These are phyloP conservation scores for Myodes glareolus DNA, from an alignment of 2,113 vertebrate species.

Conservation along the genomic window DNA sequence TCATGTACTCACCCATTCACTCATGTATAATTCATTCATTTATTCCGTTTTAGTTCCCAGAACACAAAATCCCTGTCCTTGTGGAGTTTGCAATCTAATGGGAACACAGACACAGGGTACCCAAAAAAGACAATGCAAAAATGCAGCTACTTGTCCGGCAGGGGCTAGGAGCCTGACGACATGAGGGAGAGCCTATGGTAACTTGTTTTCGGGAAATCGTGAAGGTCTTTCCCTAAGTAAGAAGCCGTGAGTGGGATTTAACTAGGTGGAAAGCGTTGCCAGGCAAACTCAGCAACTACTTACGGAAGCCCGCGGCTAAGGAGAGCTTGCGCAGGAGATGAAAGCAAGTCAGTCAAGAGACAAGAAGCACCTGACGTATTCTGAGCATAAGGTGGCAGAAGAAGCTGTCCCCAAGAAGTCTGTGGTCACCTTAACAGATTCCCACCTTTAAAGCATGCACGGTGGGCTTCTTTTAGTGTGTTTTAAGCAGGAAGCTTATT, in stretches of 20 bases:
- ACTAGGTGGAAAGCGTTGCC: neutral
- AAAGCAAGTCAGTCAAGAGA: neutral
- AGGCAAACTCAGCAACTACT: neutral
- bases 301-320: neutral
- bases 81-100: neutral
- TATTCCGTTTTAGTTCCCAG: neutral
- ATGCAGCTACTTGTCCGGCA: neutral
- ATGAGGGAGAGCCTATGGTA: neutral
- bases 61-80: neutral
- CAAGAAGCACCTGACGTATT: neutral
- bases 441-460: neutral
- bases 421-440: neutral
- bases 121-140: neutral
- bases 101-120: neutral
- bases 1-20: neutral
- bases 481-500: neutral
- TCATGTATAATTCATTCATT: neutral
- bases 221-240: neutral
- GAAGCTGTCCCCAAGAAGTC: neutral
- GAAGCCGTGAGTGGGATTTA: neutral
- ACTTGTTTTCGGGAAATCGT: neutral
- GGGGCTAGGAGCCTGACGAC: neutral
- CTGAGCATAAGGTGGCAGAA: neutral
- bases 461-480: neutral
- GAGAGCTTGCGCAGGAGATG: neutral